Base-by-base conservation (phyloP, 2,113 vertebrate genomes). In the Sarotherodon lohbergeri region DNA sequence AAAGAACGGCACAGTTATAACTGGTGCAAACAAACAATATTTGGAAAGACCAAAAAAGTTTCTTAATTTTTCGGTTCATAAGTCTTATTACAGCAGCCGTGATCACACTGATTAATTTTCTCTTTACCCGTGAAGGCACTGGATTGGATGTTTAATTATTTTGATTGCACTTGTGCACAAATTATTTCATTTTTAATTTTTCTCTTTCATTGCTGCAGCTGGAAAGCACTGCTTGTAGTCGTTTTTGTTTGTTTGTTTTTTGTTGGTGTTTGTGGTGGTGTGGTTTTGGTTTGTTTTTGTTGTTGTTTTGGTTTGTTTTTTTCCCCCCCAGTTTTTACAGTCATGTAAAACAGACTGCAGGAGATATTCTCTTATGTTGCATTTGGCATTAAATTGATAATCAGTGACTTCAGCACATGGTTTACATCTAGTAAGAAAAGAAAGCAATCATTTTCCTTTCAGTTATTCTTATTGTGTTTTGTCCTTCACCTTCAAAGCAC, bases 71-170 rank as follows among this genome's bases (percentile, higher is more conserved):
- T 57, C 43, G 17, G 57, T 84, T 91, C 39, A 66, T 22, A 85
- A 52, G 68, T 80, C 39, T 27, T 48, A 36, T 80, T 66, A 24
- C 79, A 39, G 34, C 86, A 84, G 39, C 14, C 12, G 36, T 24
- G 36, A 81, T 87, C 73, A 48, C 43, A 22, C 56, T 57, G 55
- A 83, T 86, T 84, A 63, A 32, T 32, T 85, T 87, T 86, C 82
- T 19, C 16, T 83, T 27, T 55, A 57, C 61, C 32, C 17, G 32
- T 68, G 22, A 56, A 73, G 17, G 43, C 81, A 54, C 6, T 13
- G 34, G 52, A 87, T 87, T 81, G 13, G 66, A 89, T 85, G 32
- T 63, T 79, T 86, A 68, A 82, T 82, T 85, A 83, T 78, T 82
- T 85, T 83, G 55, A 68, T 71, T 27, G 43, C 46, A 59, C 56